phyloP scores from a whole-genome alignment of 2,888 invertebrate species.

The Macrophya annulata region DNA sequence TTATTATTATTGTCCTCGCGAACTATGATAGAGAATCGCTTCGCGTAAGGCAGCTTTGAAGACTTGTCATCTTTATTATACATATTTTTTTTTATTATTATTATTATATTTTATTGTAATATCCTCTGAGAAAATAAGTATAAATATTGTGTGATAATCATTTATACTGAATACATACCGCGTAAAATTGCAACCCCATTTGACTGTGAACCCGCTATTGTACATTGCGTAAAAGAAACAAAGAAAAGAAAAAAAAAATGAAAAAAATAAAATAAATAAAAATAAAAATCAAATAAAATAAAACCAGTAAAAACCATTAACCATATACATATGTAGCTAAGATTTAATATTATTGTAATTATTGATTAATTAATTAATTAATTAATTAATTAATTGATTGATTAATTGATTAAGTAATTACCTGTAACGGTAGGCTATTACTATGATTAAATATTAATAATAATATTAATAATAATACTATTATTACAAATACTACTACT shows the following conservation, averaged over 20 bases:
- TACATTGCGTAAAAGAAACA: constrained; percentile 13
- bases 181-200: constrained; percentile 2
- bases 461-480: constrained; percentile 14
- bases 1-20: background rate
- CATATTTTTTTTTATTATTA: background rate
- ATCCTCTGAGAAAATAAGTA: background rate
- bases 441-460: constrained; percentile 1
- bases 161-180: background rate
- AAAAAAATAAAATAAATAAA: constrained; percentile 6
- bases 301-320: background rate
- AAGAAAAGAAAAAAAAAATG: background rate
- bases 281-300: background rate
- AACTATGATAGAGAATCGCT: background rate
- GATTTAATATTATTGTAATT: constrained; percentile 11
- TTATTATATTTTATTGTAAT: background rate
- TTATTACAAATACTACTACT: background rate
- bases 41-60: constrained; percentile 30
- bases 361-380: background rate
- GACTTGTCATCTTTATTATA: constrained; percentile 6
- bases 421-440: constrained; percentile 26
- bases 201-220: constrained; percentile 21
- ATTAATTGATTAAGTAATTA: background rate
- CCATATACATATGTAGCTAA: background rate
- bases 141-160: constrained; percentile 1
- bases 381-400: background rate